Evolutionary conservation across 1,140 invertebrate species (phyloP), one percentile per base, ranked within the genome.

Genomic region (Orchesella cincta): DNA sequence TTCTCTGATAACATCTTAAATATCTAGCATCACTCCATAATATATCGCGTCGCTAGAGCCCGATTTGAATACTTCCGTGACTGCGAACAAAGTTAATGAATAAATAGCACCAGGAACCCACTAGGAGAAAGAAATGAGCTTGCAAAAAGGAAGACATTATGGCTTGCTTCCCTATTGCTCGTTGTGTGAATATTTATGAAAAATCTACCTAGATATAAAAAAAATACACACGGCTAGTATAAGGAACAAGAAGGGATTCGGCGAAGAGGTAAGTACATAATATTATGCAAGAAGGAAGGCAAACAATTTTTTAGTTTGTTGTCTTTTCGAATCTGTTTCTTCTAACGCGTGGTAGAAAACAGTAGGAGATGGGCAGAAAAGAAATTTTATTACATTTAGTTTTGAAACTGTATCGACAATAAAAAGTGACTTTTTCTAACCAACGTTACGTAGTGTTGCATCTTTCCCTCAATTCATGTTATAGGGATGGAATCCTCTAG

Each of bases 281-380:
- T 57, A 57, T n/a, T 18, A 8, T 18, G 26, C 54, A 57, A 57
- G 12, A n/a, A 57, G 54, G 54, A 26, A 57, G 23, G 39, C 8
- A 67, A n/a, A n/a, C n/a, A n/a, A n/a, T n/a, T 67, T 67, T 67
- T 67, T 67, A 67, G 62, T 29, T 33, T 67, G 62, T 67, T 67
- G 62, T 67, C 62, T 67, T 67, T 67, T 67, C 62, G 14, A 33
- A 3, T 67, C 3, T 12, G 62, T 31, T 67, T 67, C 62, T 67
- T 31, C n/a, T 57, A 12, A 12, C 54, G 12, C n/a, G 14, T 57
- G 54, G 62, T n/a, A 31, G n/a, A 67, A 31, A 67, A 67, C 26
- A 57, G 23, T 26, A 67, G n/a, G 3, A 33, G 62, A 67, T 12
- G 62, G 31, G 14, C 29, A 2, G 31, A 16, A 33, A 67, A 29